phyloP scores from a whole-genome alignment of 2,797 vertebrate species.

The Catostomus latipinnis region DNA sequence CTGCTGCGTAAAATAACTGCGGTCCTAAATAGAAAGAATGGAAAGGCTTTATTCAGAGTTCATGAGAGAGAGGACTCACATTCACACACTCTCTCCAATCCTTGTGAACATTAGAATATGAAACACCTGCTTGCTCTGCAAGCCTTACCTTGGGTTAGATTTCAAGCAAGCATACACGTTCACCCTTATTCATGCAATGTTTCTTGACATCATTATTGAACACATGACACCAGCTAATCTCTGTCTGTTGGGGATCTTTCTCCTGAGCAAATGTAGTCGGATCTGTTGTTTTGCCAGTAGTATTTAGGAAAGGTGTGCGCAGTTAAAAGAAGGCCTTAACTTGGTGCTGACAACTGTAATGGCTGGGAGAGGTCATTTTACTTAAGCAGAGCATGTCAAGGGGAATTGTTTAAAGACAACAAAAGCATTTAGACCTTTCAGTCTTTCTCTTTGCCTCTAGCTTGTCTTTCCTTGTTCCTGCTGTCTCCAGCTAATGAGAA shows the following conservation, averaged over 20 bases:
- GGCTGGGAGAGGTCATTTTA: slow-evolving; percentile 2
- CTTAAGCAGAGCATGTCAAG: slow-evolving; percentile 7
- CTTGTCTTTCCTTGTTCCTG: slow-evolving; percentile 31
- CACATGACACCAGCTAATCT: neutral
- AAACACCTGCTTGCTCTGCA: slow-evolving; percentile 13
- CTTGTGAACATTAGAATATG: neutral
- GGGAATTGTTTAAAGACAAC: slow-evolving; percentile 31
- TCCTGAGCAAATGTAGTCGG: neutral
- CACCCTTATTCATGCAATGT: too few relatives aligned
- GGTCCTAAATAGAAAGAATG: too few relatives aligned
- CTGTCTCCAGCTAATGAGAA: slow-evolving; percentile 32
- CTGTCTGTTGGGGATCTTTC: neutral
- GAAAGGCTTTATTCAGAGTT: too few relatives aligned
- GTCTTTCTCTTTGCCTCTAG: slow-evolving; percentile 24
- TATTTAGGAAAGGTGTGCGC: slow-evolving; percentile 18
- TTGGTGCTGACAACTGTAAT: slow-evolving; percentile 29
- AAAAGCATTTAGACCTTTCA: slow-evolving; percentile 35
- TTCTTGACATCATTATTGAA: neutral
- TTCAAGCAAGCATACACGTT: too few relatives aligned
- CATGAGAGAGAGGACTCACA: too few relatives aligned
- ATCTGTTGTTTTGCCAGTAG: neutral
- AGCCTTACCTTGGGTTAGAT: neutral
- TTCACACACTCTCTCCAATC: neutral
- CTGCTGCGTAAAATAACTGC: too few relatives aligned
- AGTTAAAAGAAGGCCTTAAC: neutral